Base-by-base conservation (phyloP, 2,113 vertebrate genomes). In the Sorex araneus region DNA sequence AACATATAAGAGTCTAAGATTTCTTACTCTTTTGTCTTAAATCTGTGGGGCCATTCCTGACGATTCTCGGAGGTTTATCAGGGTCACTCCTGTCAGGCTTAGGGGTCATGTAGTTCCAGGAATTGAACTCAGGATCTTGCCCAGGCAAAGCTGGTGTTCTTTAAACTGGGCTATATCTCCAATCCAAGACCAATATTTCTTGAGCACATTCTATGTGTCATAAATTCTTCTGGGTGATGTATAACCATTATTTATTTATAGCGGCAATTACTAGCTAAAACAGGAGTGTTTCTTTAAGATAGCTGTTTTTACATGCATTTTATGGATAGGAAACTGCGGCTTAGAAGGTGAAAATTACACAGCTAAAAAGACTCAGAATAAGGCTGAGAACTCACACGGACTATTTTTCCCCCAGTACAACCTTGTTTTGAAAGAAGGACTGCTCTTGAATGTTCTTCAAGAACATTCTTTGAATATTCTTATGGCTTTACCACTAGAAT, bases 181-280 rank as follows among this genome's bases (percentile, higher is more conserved):
- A 32, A 23, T 23, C 57, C 57, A 40, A 30, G 18, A 43, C 10
- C 69, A 43, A 6, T 54, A 84, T 73, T 71, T 81, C 43, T 25
- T 70, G 54, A 86, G 74, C 9, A 50, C 0, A 0, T 32, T 50
- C 11, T 34, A 27, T 34, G 18, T 34, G 34, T 18, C 23, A 27
- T 89, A 34, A 79, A 32, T 79, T 84, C 71, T 91, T 57, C 34
- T 81, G 30, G 27, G 27, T 69, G 28, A 89, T 57, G n/a, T 73
- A 30, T 21, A 85, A 10, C 8, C 73, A 11, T 84, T 91, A 81
- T 47, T 64, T 80, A 45, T 78, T 94, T 82, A 32, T 30, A 36
- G 4, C 40, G 77, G 28, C 7, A 77, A n/a, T 1, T 81, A 13
- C 3, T 18, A 92, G 23, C 16, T 63, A 25, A 91, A 28, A 73